A percentile compares a stretch with the other conserved stretches of the same genome.
Evolutionary conservation across 2,888 invertebrate species (phyloP).

Genomic region (Agonopterix arenella): DNA sequence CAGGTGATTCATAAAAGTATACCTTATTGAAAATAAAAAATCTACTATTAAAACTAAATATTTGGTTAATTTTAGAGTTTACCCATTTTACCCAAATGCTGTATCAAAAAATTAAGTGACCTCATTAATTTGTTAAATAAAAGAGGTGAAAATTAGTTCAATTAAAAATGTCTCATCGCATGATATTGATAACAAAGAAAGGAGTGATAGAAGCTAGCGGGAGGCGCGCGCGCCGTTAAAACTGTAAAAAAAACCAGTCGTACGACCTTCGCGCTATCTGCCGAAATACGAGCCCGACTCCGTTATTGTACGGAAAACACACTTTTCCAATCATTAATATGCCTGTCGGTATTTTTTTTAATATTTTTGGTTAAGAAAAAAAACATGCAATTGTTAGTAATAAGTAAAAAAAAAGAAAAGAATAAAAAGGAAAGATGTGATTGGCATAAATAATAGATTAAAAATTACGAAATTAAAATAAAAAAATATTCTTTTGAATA

Average conservation of each 20-base stretch:
- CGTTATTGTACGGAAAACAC: conserved; percentile 23
- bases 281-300: conserved; percentile 48
- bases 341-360: conserved; percentile 13
- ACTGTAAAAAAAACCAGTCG: conserved; percentile 69
- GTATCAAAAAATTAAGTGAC: too few species aligned
- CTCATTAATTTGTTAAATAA: too few species aligned
- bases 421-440: conserved; percentile 61
- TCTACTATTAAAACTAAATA: too few species aligned
- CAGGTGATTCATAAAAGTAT: too few species aligned
- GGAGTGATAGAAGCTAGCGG: conserved; percentile 9
- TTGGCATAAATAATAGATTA: conserved; percentile 66
- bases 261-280: conserved; percentile 55
- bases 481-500: conserved; percentile 44
- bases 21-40: too few species aligned
- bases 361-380: not conserved
- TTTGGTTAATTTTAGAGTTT: too few species aligned
- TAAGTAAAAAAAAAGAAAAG: conserved; percentile 28
- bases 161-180: not conserved
- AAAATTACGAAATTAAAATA: conserved; percentile 6
- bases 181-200: not conserved
- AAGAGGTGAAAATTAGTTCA: too few species aligned
- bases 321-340: conserved; percentile 34
- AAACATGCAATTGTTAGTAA: conserved; percentile 52
- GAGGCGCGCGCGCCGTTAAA: conserved; percentile 58
- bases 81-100: too few species aligned